A percentile compares a stretch with the other conserved stretches of the same genome.
phyloP scores from a whole-genome alignment of 2,888 invertebrate genomes.

The Cheilosia soror region DNA sequence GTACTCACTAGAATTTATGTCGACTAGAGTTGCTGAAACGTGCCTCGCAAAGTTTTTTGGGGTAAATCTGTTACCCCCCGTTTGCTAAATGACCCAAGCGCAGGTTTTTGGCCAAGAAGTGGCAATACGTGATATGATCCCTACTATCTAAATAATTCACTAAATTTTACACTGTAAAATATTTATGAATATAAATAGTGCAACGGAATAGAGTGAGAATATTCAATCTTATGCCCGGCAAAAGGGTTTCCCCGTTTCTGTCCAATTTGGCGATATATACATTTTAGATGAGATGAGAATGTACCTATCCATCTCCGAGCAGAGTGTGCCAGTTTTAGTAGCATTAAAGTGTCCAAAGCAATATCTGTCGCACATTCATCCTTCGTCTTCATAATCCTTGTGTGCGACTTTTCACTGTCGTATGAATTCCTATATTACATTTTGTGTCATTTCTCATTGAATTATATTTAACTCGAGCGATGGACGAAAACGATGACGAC shows the following conservation, averaged over 20 bases:
- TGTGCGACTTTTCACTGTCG: slow-evolving; percentile 27
- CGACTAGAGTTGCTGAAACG: slow-evolving; percentile 19
- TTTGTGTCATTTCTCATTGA: slow-evolving; percentile 20
- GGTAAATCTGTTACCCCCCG: slow-evolving; percentile 9
- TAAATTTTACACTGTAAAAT: slow-evolving; percentile 60
- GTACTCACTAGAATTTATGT: slow-evolving; percentile 12
- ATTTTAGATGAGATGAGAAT: slow-evolving; percentile 22
- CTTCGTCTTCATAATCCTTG: not conserved
- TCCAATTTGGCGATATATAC: slow-evolving; percentile 17
- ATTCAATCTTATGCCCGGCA: slow-evolving; percentile 41
- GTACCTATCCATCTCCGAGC: not conserved
- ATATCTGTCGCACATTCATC: slow-evolving; percentile 20
- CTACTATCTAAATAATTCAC: slow-evolving; percentile 55
- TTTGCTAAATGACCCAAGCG: slow-evolving; percentile 52
- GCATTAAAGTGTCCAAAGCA: slow-evolving; percentile 39
- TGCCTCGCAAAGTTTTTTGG: slow-evolving; percentile 28
- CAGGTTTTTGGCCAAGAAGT: slow-evolving; percentile 46
- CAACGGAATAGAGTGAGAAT: slow-evolving; percentile 53
- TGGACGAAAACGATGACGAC: slow-evolving; percentile 1
- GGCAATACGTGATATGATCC: slow-evolving; percentile 66
- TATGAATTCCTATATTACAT: slow-evolving; percentile 22
- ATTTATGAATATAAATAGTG: slow-evolving; percentile 59
- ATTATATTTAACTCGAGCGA: slow-evolving; percentile 4
- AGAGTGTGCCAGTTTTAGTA: slow-evolving; percentile 1
- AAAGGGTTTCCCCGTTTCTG: slow-evolving; percentile 7